Percentiles rank a stretch among this genome's conserved stretches.
phyloP scores from a whole-genome alignment of 2,888 invertebrate species.

The Scrobipalpa atriplicella region DNA sequence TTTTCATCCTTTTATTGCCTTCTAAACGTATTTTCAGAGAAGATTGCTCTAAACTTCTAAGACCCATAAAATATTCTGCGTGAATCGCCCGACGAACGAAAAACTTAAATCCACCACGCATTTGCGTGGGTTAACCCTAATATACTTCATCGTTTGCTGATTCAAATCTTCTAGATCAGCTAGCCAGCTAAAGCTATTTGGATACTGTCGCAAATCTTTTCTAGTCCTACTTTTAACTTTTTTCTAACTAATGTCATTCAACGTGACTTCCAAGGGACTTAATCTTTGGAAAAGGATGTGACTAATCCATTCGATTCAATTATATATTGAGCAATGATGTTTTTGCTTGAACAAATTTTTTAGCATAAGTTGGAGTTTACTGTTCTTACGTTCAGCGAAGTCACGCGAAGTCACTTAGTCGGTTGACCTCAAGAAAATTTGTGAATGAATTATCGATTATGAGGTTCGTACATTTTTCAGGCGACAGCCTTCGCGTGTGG shows the following conservation, averaged over 20 bases:
- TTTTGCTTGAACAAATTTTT: background rate
- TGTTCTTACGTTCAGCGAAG: constrained; percentile 1
- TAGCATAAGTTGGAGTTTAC: constrained; percentile 20
- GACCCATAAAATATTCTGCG: constrained; percentile 9
- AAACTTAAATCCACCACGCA: constrained; percentile 20
- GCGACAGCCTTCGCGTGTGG: constrained; percentile 27
- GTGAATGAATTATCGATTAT: constrained; percentile 29
- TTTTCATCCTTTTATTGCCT: background rate
- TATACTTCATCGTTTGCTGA: background rate
- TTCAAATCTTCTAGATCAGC: constrained; percentile 2
- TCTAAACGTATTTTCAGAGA: background rate
- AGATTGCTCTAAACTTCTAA: background rate
- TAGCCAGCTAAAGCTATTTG: background rate
- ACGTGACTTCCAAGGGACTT: too few species aligned
- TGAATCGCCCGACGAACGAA: constrained; percentile 5
- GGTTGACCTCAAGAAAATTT: constrained; percentile 24
- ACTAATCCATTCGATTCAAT: too few species aligned
- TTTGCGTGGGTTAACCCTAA: constrained; percentile 20
- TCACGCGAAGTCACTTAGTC: constrained; percentile 18
- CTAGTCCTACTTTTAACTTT: too few species aligned
- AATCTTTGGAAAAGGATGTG: too few species aligned
- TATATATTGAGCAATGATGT: too few species aligned
- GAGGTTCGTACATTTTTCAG: constrained; percentile 12
- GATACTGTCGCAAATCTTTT: background rate
- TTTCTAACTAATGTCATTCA: background rate